Base-by-base conservation (phyloP, 2,113 vertebrate genomes). In the Colistium nudipinnis region DNA sequence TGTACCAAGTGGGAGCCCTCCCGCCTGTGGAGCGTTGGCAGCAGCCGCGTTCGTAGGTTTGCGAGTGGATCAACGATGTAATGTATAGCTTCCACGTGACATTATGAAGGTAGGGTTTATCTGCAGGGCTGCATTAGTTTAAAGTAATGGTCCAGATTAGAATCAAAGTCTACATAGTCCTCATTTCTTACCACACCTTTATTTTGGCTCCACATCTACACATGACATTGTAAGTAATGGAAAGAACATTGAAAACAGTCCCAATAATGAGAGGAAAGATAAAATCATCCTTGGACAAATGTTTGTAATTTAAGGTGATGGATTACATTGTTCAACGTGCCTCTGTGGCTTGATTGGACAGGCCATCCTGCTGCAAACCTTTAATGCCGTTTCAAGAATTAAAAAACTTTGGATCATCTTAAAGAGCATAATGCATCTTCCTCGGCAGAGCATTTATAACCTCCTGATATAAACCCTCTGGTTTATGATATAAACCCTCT, bases 391-490 rank as follows among this genome's bases (percentile, higher is more conserved):
- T n/a, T n/a, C n/a, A n/a, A n/a, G n/a, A n/a, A n/a, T n/a, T n/a
- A n/a, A n/a, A n/a, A n/a, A n/a, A 39, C 7, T 25, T 33, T 41
- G 19, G 9, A 63, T 44, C 1, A 38, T 22, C 56, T 76, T 47
- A 3, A 47, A 31, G n/a, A 4, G 47, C 8, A 60, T n/a, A 22
- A 19, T 54, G 7, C 31, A 51, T 51, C 44, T 36, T 44, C 45
- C 22, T 64, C n/a, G 7, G 53, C 1, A 0, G 13, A 4, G 4
- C 19, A 43, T 60, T 9, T 9, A n/a, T n/a, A 17, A 55, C 30
- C 67, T 76, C 38, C 44, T 39, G 61, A 8, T 38, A n/a, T n/a
- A n/a, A n/a, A n/a, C n/a, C n/a, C n/a, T 61, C 27, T 62, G 35
- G 14, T 61, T 20, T 17, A 43, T 69, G 28, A 36, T 79, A n/a